phyloP scores from a whole-genome alignment of 1,140 invertebrate species.

The Brachionus asplanchnoidis region DNA sequence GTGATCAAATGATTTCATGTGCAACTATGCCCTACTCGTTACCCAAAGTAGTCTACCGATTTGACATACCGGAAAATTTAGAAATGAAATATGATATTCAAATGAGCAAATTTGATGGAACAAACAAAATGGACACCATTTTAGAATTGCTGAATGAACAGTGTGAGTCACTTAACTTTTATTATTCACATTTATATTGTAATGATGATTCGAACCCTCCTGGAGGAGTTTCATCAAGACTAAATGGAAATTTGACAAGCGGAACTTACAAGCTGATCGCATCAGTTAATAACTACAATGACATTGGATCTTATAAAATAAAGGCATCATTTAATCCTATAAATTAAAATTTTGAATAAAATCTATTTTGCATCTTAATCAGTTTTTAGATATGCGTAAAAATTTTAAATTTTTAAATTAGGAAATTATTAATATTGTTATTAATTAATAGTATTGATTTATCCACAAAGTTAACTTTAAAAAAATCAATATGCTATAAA shows the following conservation, averaged over 20 bases:
- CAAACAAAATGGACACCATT: not conserved
- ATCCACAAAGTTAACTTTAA: no score
- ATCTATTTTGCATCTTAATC: not conserved
- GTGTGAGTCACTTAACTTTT: not conserved
- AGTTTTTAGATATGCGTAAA: not conserved
- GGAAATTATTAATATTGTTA: no score
- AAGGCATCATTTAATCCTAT: not conserved
- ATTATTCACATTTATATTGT: not conserved
- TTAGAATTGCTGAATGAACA: not conserved
- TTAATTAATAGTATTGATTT: no score
- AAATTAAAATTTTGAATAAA: not conserved
- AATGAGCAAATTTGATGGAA: conserved; percentile 2
- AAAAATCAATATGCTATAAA: no score
- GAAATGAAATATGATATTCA: not conserved
- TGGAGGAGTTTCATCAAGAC: not conserved
- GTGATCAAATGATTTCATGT: not conserved
- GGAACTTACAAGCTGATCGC: not conserved
- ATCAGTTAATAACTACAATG: not conserved
- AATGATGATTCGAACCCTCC: not conserved
- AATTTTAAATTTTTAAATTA: no score
- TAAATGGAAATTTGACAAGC: not conserved
- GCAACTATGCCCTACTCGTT: not conserved
- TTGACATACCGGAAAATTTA: not conserved
- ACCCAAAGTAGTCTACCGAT: not conserved
- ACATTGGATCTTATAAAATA: not conserved